Percentiles rank a stretch among this genome's conserved stretches.
Conservation (phyloP, 2,888 invertebrate genomes). For the Drosophila macrospina region DNA sequence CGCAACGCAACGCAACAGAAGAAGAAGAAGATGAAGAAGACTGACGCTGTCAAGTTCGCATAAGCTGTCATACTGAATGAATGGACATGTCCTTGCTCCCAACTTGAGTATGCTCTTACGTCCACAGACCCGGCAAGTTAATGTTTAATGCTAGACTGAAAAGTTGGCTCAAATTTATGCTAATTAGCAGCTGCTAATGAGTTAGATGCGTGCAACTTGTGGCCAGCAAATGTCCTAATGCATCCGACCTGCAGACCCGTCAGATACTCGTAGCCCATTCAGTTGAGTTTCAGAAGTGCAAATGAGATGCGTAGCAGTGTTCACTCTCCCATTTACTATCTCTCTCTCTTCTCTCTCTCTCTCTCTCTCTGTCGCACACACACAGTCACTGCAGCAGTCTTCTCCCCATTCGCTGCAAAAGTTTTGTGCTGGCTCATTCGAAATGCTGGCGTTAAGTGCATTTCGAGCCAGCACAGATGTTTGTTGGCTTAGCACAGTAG, state of each 20-base stretch:
- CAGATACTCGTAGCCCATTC: background rate
- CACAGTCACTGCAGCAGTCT: background rate
- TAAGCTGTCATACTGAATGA: constrained; percentile 42
- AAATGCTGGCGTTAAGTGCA: constrained; percentile 37
- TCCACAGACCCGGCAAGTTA: constrained; percentile 10
- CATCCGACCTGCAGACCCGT: constrained; percentile 34
- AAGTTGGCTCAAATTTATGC: constrained; percentile 68
- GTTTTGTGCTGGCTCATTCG: constrained; percentile 46
- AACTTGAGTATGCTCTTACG: constrained; percentile 9
- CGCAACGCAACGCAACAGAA: too few species aligned
- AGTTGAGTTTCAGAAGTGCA: constrained; percentile 8
- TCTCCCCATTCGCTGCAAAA: constrained; percentile 16
- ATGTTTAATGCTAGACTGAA: constrained; percentile 32
- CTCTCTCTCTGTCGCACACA: background rate
- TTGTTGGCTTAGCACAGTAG: constrained; percentile 35
- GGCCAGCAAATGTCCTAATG: constrained; percentile 36
- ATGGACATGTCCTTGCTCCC: constrained; percentile 32
- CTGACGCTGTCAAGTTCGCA: constrained; percentile 56
- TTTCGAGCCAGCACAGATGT: constrained; percentile 44
- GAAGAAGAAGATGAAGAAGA: constrained; percentile 31
- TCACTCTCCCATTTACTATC: background rate
- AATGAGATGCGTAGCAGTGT: background rate
- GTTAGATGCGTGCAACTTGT: constrained; percentile 22
- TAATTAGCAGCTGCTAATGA: constrained; percentile 71
- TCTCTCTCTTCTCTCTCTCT: background rate